Evolutionary conservation across 1,140 invertebrate species (phyloP).

Genomic region (Rhyzopertha dominica): DNA sequence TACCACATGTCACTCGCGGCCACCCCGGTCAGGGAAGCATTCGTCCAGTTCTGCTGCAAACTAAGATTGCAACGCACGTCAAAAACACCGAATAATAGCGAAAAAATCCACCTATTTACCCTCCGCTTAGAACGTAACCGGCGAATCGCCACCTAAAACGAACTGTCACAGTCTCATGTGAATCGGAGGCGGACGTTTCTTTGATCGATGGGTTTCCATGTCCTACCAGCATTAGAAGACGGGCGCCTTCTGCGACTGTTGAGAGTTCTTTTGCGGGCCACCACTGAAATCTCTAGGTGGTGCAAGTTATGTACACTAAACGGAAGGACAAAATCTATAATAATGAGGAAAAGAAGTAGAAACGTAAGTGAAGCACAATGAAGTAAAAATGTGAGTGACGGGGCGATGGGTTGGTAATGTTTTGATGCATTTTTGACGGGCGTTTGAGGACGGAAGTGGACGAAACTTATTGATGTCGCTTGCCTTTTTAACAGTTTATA

Average conservation of each 20-base stretch:
- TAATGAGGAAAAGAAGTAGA: slow-evolving; percentile 23
- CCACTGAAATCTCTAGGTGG: slow-evolving; percentile 11
- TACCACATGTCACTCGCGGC: slow-evolving; percentile 20
- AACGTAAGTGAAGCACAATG: slow-evolving; percentile 23
- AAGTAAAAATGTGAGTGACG: slow-evolving; percentile 16
- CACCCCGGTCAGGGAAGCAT: background rate
- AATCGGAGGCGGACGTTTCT: slow-evolving; percentile 25
- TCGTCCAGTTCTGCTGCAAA: background rate
- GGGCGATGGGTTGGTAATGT: slow-evolving; percentile 18
- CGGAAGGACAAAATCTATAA: slow-evolving; percentile 30
- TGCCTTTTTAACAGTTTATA: too few relatives aligned
- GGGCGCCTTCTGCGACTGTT: background rate
- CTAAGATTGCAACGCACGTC: slow-evolving; percentile 10
- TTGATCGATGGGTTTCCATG: slow-evolving; percentile 24
- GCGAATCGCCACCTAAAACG: background rate
- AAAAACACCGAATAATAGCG: slow-evolving; percentile 24
- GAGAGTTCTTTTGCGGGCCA: background rate
- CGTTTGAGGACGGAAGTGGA: slow-evolving; percentile 7
- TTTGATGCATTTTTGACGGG: slow-evolving; percentile 26
- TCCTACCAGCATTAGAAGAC: slow-evolving; percentile 15
- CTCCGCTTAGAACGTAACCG: slow-evolving; percentile 19
- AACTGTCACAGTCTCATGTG: slow-evolving; percentile 15
- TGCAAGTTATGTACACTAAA: slow-evolving; percentile 19
- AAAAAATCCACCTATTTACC: slow-evolving; percentile 24
- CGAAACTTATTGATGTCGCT: too few relatives aligned